These are phyloP conservation scores for Pseudochromis fuscus DNA, from an alignment of 2,797 vertebrate genomes.

Conservation along the genomic window DNA sequence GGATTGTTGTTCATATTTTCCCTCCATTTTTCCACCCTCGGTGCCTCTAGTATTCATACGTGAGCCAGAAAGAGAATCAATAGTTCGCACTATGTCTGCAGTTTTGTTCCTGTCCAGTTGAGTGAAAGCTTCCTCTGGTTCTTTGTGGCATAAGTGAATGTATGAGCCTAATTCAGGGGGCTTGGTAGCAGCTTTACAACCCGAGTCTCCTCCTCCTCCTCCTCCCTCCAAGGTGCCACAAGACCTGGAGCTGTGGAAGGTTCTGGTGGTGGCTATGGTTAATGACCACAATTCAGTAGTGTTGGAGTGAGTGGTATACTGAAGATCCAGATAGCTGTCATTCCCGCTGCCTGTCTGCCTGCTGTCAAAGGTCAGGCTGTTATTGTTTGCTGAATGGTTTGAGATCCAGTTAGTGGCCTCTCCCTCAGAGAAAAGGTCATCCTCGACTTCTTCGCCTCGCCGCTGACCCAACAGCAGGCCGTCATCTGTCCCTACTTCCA, in stretches of 20 bases:
- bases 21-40: slow-evolving; percentile 47
- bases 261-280: slow-evolving; percentile 81
- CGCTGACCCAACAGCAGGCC: slow-evolving; percentile 78
- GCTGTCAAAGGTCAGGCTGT: slow-evolving; percentile 82
- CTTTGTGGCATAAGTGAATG: slow-evolving; percentile 77
- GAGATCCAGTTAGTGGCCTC: slow-evolving; percentile 89
- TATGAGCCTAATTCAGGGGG: slow-evolving; percentile 71
- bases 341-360: slow-evolving; percentile 71
- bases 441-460: slow-evolving; percentile 63
- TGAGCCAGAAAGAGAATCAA: slow-evolving; percentile 51
- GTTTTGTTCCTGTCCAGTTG: slow-evolving; percentile 54
- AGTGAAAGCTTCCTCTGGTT: slow-evolving; percentile 62
- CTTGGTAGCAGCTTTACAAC: slow-evolving; percentile 46
- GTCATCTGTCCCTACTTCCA: slow-evolving; percentile 82
- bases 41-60: slow-evolving; percentile 43
- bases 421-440: slow-evolving; percentile 74
- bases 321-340: slow-evolving; percentile 80
- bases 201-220: slow-evolving; percentile 48
- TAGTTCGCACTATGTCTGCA: slow-evolving; percentile 61
- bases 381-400: slow-evolving; percentile 93
- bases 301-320: slow-evolving; percentile 67
- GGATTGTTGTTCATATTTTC: slow-evolving; percentile 50
- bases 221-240: slow-evolving; percentile 60
- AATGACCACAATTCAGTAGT: slow-evolving; percentile 72
- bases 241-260: slow-evolving; percentile 66